Evolutionary conservation across 2,113 vertebrate genomes (phyloP).

Genomic region (Salvelinus namaycush): DNA sequence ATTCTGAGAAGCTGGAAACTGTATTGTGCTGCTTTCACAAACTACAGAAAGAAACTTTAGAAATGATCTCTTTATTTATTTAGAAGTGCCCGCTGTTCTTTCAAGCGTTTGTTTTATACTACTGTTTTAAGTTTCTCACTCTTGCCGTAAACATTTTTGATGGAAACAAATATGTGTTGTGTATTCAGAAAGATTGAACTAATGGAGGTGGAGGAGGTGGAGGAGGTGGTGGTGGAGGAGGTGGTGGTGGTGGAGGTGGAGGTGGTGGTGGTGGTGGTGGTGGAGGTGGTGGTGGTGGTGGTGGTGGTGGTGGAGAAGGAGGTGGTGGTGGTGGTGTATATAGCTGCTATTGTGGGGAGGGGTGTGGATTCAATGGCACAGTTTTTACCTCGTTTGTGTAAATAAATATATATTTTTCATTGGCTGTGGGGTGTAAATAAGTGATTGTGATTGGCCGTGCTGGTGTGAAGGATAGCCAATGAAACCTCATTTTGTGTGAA

Average conservation of each 20-base stretch:
- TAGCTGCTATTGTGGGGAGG: constrained; percentile 44
- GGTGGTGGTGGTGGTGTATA: constrained; percentile 33
- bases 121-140: constrained; percentile 66
- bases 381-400: constrained; percentile 71
- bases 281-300: constrained; percentile 15
- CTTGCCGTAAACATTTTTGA: constrained; percentile 63
- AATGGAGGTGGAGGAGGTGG: constrained; percentile 39
- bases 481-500: constrained; percentile 68
- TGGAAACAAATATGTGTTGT: constrained; percentile 40
- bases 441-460: constrained; percentile 61
- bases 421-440: constrained; percentile 67
- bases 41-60: constrained; percentile 56
- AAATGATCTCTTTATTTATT: constrained; percentile 60
- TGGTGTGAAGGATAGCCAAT: constrained; percentile 68
- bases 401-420: constrained; percentile 65
- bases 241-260: constrained; percentile 4
- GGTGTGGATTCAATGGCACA: constrained; percentile 49
- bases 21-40: constrained; percentile 55
- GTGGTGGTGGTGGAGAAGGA: constrained; percentile 23
- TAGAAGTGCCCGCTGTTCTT: constrained; percentile 45
- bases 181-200: constrained; percentile 41
- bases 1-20: background rate
- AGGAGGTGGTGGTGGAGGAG: background rate
- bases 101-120: constrained; percentile 57
- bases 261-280: background rate